Base-by-base conservation (phyloP, 1,140 invertebrate species). In the Ectropis grisescens region DNA sequence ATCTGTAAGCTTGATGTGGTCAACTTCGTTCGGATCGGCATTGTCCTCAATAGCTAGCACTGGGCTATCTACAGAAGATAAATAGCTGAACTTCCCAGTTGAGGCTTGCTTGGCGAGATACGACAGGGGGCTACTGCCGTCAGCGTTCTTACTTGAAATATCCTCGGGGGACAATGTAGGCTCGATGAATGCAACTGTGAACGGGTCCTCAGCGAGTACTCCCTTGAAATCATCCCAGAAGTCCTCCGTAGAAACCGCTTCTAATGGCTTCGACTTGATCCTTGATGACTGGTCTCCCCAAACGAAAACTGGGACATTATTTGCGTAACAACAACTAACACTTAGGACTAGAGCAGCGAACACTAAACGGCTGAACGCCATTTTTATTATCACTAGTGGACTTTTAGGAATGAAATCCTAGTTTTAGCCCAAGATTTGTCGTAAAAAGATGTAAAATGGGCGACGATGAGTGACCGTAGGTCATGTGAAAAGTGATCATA, bases 401-500 rank as follows among this genome's bases (percentile, higher is more conserved):
- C 61, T 52, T 54, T 42, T 51, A 27, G 60, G 58, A 64, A 76
- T 62, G 67, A 59, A 33, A 35, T 49, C 45, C 30, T 45, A n/a
- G 41, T 64, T 71, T 66, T 55, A 69, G 61, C 43, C 68, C 70
- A n/a, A 41, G 49, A 68, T 42, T 62, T 61, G 51, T 65, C 46
- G 58, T 62, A 68, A 72, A 74, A 64, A 60, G 53, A 59, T 36
- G 32, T 53, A 66, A 72, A 66, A 65, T 64, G 65, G 57, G 55
- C 61, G 61, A 74, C 57, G 58, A 61, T 58, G 53, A 60, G 14
- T 52, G 50, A 71, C 53, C 64, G 71, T 71, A 41, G 70, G 69
- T 79, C 74, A 79, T 79, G 74, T 79, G 74, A 75, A 79, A 71
- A 74, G 47, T 70, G 69, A 78, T 78, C 72, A 78, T 74, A 78